phyloP scores from a whole-genome alignment of 2,113 vertebrate species.

The Nyctibius bracteatus region DNA sequence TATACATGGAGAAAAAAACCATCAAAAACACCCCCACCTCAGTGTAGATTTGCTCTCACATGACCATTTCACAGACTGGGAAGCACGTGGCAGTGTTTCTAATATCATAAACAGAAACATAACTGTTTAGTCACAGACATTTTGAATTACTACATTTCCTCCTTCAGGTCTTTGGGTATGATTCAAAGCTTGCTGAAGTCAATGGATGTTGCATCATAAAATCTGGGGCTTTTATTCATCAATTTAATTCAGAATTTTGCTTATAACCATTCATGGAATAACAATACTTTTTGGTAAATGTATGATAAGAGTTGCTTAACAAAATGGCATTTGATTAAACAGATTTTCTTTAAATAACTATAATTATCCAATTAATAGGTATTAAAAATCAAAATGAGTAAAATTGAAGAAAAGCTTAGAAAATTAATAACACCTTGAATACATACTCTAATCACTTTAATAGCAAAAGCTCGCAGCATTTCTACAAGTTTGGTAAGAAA shows the following conservation, averaged over 20 bases:
- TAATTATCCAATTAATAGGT: neutral
- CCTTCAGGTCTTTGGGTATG: neutral
- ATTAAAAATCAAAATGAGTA: neutral
- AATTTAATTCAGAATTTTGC: neutral
- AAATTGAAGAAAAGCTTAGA: neutral
- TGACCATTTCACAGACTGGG: neutral
- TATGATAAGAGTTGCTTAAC: neutral
- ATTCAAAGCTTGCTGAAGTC: neutral
- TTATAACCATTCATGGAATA: neutral
- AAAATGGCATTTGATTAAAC: neutral
- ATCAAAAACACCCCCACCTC: neutral
- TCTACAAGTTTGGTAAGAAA: neutral
- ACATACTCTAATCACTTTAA: neutral
- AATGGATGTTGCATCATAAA: neutral
- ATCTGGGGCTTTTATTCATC: neutral
- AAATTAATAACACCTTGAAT: neutral
- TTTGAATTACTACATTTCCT: neutral
- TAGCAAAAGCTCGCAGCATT: neutral
- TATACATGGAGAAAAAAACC: neutral
- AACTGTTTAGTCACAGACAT: constrained; percentile 16
- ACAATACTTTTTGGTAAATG: neutral
- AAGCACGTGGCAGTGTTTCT: constrained; percentile 6
- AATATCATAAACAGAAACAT: constrained; percentile 18
- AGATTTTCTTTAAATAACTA: neutral
- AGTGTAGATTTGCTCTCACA: neutral